Evolutionary conservation across 1,140 invertebrate species (phyloP), one percentile per base, ranked within the genome.

Genomic region (Pygmarrhopalites habei): DNA sequence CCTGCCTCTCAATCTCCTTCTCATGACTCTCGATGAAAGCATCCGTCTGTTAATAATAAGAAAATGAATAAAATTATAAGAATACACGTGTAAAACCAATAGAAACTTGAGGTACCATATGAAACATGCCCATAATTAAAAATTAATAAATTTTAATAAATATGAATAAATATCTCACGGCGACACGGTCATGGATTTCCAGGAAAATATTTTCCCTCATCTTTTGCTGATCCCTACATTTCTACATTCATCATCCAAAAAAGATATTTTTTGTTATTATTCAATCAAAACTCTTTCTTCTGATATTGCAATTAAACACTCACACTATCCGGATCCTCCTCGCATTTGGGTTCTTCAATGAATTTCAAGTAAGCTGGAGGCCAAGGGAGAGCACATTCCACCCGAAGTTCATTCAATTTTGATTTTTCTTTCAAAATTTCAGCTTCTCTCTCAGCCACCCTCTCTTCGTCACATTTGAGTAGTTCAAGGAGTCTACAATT

Each of bases 1-100:
- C 69, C 52, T 71, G 66, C 25, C 69, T 59, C 12, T 68, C 66
- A 17, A 66, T 56, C 55, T 71, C 69, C 17, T 66, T 41, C 39
- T 71, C 69, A 26, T 65, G 64, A 21, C 59, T 41, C 43, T 64
- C 64, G 7, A 71, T 60, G 30, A 63, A 68, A 10, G 58, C 62
- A 51, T 71, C 61, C 10, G 23, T 28, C n/a, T n/a, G n/a, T n/a
- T n/a, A n/a, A n/a, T n/a, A n/a, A n/a, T n/a, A n/a, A n/a, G n/a
- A n/a, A n/a, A n/a, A n/a, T n/a, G n/a, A n/a, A n/a, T n/a, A n/a
- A n/a, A n/a, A n/a, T n/a, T n/a, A n/a, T n/a, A n/a, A n/a, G n/a
- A n/a, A n/a, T n/a, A n/a, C n/a, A n/a, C n/a, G n/a, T n/a, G n/a
- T n/a, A n/a, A n/a, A n/a, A n/a, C n/a, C n/a, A n/a, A n/a, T n/a